phyloP scores from a whole-genome alignment of 2,797 vertebrate species.

The Pseudotriccus pelzelni region DNA sequence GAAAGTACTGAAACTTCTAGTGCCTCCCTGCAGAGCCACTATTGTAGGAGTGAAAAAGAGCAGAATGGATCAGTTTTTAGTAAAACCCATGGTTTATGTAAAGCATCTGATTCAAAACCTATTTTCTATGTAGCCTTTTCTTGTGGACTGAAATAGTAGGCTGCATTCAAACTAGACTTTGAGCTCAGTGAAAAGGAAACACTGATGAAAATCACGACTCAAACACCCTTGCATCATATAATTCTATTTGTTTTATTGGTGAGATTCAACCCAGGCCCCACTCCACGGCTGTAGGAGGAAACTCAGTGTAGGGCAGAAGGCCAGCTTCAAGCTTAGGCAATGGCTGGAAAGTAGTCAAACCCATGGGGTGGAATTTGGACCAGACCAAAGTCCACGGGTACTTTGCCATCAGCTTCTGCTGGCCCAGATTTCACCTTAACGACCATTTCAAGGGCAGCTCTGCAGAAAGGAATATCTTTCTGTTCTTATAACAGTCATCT shows the following conservation, averaged over 20 bases:
- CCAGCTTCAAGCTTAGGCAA: not conserved
- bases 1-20: conserved; percentile 75
- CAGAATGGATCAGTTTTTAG: conserved; percentile 73
- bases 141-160: conserved; percentile 65
- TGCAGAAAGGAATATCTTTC: not conserved
- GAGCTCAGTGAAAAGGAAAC: conserved; percentile 59
- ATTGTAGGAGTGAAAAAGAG: conserved; percentile 69
- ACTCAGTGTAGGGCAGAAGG: not conserved
- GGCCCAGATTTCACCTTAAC: not conserved
- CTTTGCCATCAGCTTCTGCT: not conserved
- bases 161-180: conserved; percentile 62
- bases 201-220: conserved; percentile 67
- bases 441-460: not conserved
- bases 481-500: not conserved
- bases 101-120: conserved; percentile 80
- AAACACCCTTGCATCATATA: conserved; percentile 43
- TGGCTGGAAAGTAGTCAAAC: not conserved
- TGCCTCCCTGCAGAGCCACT: conserved; percentile 56
- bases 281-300: not conserved
- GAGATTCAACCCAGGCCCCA: not conserved
- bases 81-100: conserved; percentile 80
- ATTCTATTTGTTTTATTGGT: conserved; percentile 52
- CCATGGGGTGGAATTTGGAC: not conserved
- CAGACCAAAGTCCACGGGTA: not conserved
- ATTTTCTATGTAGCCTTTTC: conserved; percentile 66